Percentiles rank a stretch among this genome's conserved stretches.
These are phyloP conservation scores for Micromys minutus DNA, from an alignment of 2,113 vertebrate genomes.

Conservation along the genomic window DNA sequence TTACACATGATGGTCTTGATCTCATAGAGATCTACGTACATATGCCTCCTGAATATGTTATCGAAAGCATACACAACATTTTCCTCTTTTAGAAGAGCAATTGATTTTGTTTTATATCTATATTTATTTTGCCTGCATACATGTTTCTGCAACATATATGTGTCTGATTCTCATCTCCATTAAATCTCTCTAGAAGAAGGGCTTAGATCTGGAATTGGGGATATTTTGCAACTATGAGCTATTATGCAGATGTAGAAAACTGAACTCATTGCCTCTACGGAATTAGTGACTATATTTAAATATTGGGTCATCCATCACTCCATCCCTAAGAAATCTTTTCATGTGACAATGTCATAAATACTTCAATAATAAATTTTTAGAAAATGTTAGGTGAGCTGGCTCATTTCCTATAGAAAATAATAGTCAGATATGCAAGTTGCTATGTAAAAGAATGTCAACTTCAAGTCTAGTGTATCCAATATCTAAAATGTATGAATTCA, in stretches of 20 bases:
- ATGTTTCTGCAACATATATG: background rate
- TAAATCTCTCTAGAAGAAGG: background rate
- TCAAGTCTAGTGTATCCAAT: background rate
- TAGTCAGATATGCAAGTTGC: conserved; percentile 27
- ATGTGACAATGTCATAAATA: background rate
- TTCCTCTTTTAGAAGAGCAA: background rate
- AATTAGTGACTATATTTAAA: background rate
- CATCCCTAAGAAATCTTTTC: background rate
- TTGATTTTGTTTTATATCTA: background rate
- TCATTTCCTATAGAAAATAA: conserved; percentile 5
- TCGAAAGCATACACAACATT: background rate
- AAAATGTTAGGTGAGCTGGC: background rate
- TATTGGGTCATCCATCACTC: background rate
- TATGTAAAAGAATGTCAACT: background rate
- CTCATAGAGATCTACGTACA: background rate
- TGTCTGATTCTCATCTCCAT: background rate
- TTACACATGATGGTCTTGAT: background rate
- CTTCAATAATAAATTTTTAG: background rate
- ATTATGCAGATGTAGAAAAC: background rate
- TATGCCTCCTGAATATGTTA: background rate
- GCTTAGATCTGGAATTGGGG: background rate
- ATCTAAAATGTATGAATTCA: background rate
- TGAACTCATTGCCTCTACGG: background rate
- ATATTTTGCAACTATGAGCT: background rate
- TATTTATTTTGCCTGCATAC: background rate